Evolutionary conservation across 1,140 invertebrate species (phyloP).

Genomic region (Microvelia longipes): DNA sequence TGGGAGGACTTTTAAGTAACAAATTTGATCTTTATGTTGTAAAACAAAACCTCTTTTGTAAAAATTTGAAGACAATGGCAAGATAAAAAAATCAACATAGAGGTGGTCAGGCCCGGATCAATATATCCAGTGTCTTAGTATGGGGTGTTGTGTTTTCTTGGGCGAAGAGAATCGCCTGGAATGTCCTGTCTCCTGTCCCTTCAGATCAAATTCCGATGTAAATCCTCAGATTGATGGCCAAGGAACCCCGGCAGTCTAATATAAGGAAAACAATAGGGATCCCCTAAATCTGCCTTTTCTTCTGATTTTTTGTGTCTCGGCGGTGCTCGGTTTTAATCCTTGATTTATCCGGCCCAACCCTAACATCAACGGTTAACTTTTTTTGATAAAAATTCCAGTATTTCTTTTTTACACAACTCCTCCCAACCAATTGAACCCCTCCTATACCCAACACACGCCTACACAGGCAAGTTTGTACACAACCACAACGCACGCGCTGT

Average conservation of each 20-base stretch:
- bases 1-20: no score
- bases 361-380: not conserved
- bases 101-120: no score
- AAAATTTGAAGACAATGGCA: no score
- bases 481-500: not conserved
- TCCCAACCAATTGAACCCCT: not conserved
- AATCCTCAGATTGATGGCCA: not conserved
- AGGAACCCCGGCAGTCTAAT: not conserved
- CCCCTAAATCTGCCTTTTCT: not conserved
- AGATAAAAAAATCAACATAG: no score
- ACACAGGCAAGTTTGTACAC: no score
- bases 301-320: not conserved
- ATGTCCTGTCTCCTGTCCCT: not conserved
- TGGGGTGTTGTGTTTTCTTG: not conserved
- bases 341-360: not conserved
- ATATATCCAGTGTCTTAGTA: not conserved
- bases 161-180: not conserved
- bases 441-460: not conserved
- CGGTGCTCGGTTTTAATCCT: not conserved
- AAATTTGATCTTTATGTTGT: no score
- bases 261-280: not conserved
- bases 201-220: not conserved
- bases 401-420: not conserved
- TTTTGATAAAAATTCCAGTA: not conserved
- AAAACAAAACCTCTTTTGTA: no score